These are phyloP conservation scores for Macrosteles quadrilineatus DNA, from an alignment of 1,140 invertebrate species.

Conservation along the genomic window DNA sequence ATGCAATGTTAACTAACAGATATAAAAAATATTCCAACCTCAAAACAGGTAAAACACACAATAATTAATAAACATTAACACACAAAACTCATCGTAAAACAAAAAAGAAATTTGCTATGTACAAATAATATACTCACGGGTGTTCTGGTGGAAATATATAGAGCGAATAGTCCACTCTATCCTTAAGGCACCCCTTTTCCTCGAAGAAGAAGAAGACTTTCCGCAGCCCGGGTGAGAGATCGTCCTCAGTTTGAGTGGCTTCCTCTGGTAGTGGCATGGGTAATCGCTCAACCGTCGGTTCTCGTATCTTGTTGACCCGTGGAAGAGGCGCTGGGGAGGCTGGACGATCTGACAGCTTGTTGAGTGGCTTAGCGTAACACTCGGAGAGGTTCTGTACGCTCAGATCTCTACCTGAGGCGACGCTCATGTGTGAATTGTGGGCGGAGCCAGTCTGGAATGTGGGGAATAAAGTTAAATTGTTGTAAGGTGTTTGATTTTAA, in stretches of 20 bases:
- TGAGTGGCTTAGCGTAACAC: conserved; percentile 34
- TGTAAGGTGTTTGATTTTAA: no score
- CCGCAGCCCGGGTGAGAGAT: conserved; percentile 21
- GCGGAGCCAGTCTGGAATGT: conserved; percentile 29
- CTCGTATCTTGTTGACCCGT: conserved; percentile 30
- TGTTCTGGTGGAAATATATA: conserved; percentile 86
- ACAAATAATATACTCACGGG: conserved; percentile 68
- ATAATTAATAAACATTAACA: no score
- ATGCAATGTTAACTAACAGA: no score
- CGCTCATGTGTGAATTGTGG: conserved; percentile 35
- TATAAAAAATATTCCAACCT: no score
- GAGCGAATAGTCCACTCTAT: conserved; percentile 82
- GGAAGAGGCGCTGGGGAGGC: conserved; percentile 29
- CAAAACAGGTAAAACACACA: no score
- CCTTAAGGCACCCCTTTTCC: conserved; percentile 78
- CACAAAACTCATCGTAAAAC: no score
- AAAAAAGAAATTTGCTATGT: no score
- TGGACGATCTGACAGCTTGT: conserved; percentile 17
- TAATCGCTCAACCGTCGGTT: neutral
- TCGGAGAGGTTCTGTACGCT: conserved; percentile 3
- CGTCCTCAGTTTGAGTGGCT: conserved; percentile 28
- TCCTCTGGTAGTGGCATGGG: conserved; percentile 33
- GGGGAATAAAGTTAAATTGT: no score
- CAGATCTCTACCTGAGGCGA: conserved; percentile 28
- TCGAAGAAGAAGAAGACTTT: conserved; percentile 68